These are phyloP conservation scores for Drosophila truncata DNA, from an alignment of 1,140 invertebrate species.

Conservation along the genomic window DNA sequence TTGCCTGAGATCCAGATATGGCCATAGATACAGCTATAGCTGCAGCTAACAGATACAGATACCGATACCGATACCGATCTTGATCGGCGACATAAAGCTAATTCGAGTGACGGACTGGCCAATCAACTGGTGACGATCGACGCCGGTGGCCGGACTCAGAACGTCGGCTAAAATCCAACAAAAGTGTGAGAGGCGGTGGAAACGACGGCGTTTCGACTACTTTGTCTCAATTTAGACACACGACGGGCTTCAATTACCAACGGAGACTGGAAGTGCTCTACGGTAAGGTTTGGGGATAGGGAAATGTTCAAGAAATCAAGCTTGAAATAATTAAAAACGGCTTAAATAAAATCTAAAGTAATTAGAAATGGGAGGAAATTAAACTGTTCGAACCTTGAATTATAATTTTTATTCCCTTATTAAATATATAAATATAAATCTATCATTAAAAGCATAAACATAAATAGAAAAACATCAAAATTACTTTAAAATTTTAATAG, in stretches of 20 bases:
- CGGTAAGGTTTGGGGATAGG: slow-evolving; percentile 2
- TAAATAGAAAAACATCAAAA: no score
- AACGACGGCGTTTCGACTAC: slow-evolving; percentile 36
- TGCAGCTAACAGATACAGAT: slow-evolving; percentile 24
- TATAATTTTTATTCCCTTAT: accelerated
- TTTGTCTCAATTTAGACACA: slow-evolving; percentile 70
- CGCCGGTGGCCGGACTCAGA: slow-evolving; percentile 60
- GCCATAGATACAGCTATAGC: slow-evolving; percentile 24
- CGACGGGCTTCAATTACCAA: slow-evolving; percentile 70
- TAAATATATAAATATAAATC: background rate
- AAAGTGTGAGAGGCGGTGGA: slow-evolving; percentile 12
- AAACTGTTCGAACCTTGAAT: background rate
- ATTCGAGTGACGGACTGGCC: slow-evolving; percentile 65
- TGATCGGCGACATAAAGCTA: slow-evolving; percentile 64
- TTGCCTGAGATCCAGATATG: slow-evolving; percentile 46
- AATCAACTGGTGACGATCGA: slow-evolving; percentile 54
- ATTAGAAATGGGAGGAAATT: background rate
- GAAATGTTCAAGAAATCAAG: background rate
- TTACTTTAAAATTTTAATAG: background rate
- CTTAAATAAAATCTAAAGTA: accelerated
- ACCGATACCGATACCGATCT: slow-evolving; percentile 42
- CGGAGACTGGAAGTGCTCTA: slow-evolving; percentile 20
- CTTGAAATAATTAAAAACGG: background rate
- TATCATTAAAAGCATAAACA: background rate
- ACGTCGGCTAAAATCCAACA: slow-evolving; percentile 25